phyloP scores from a whole-genome alignment of 2,113 vertebrate species.

The Malurus alboscapulatus region DNA sequence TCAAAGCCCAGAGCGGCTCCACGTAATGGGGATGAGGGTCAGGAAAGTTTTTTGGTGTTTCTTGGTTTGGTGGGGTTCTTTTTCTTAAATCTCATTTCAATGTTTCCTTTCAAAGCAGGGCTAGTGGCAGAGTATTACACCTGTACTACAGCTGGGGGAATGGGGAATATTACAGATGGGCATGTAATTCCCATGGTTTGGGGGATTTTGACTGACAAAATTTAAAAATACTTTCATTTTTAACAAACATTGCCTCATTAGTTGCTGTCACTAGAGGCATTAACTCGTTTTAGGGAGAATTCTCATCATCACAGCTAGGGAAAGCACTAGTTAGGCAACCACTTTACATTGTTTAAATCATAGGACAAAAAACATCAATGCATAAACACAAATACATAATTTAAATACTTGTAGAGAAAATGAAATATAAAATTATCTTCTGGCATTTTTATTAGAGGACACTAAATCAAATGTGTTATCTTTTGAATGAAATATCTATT shows the following conservation, averaged over 20 bases:
- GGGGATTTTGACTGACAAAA: neutral
- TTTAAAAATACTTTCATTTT: too few species aligned
- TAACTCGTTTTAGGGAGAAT: neutral
- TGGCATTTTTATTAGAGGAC: neutral
- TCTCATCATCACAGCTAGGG: neutral
- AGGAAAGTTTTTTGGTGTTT: neutral
- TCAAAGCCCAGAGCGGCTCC: neutral
- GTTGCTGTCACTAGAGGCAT: neutral
- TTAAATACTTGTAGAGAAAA: neutral
- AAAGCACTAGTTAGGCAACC: neutral
- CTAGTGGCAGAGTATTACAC: neutral
- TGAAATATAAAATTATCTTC: neutral
- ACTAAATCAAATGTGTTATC: neutral
- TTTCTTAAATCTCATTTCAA: neutral
- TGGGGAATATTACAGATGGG: neutral
- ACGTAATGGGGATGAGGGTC: fast-evolving
- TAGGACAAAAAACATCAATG: neutral
- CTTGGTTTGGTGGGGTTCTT: neutral
- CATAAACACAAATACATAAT: neutral
- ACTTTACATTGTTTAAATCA: neutral
- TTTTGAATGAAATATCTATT: neutral
- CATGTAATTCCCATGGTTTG: fast-evolving
- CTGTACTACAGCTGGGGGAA: neutral
- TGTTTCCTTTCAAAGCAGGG: neutral
- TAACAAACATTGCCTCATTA: neutral